phyloP scores from a whole-genome alignment of 2,888 invertebrate species.

The Amiota minor region DNA sequence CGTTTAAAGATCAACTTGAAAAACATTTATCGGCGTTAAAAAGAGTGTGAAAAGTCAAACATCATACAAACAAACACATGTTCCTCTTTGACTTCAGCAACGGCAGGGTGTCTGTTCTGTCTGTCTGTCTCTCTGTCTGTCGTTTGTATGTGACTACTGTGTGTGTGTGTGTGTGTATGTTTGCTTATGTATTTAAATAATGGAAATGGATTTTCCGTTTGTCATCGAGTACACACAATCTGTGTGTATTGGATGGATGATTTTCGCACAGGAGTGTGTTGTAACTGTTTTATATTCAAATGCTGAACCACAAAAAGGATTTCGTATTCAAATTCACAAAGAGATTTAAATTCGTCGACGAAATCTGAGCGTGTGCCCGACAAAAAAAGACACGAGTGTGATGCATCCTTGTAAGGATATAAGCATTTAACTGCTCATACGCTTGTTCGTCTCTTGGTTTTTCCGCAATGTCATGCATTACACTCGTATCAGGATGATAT shows the following conservation, averaged over 20 bases:
- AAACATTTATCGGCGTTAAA: slow-evolving; percentile 69
- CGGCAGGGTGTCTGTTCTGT: slow-evolving; percentile 31
- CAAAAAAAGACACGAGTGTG: neutral
- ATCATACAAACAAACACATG: slow-evolving; percentile 52
- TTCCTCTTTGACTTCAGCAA: slow-evolving; percentile 19
- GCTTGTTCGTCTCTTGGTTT: slow-evolving; percentile 34
- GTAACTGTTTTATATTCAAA: slow-evolving; percentile 63
- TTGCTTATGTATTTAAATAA: slow-evolving; percentile 54
- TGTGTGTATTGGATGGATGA: too few relatives aligned
- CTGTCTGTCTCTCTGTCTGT: too few relatives aligned
- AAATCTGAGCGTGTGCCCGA: slow-evolving; percentile 48
- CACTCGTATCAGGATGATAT: slow-evolving; percentile 23
- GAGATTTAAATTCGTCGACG: slow-evolving; percentile 61
- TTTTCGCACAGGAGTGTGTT: slow-evolving; percentile 39
- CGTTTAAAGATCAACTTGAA: slow-evolving; percentile 46
- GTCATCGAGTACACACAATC: slow-evolving; percentile 56
- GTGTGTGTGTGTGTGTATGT: slow-evolving; percentile 50
- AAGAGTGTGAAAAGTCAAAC: slow-evolving; percentile 73
- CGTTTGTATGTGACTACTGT: too few relatives aligned
- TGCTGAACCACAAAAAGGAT: slow-evolving; percentile 55
- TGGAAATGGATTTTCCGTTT: slow-evolving; percentile 67
- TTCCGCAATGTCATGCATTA: slow-evolving; percentile 63
- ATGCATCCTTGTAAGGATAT: slow-evolving; percentile 24
- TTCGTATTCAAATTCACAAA: slow-evolving; percentile 59
- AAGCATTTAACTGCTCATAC: neutral